A percentile compares a stretch with the other conserved stretches of the same genome.
Evolutionary conservation across 1,140 invertebrate species (phyloP).

Genomic region (Neelides sp.): DNA sequence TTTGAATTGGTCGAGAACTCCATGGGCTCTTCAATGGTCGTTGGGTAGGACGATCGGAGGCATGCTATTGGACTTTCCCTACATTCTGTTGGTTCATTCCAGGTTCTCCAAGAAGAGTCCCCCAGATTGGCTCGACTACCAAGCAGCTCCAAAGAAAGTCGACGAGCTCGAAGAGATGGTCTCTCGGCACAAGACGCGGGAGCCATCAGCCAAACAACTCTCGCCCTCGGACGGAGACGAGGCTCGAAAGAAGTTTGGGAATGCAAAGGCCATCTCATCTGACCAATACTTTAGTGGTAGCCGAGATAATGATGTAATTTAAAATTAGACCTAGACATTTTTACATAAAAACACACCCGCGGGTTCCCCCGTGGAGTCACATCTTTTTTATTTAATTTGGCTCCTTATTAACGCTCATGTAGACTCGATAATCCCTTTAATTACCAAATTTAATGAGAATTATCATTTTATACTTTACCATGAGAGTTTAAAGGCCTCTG

Average conservation of each 20-base stretch:
- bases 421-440: too few relatives aligned
- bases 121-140: slow-evolving; percentile 16
- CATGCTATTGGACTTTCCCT: too few relatives aligned
- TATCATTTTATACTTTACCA: too few relatives aligned
- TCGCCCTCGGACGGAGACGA: slow-evolving; percentile 39
- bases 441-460: too few relatives aligned
- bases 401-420: too few relatives aligned
- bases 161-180: slow-evolving; percentile 10
- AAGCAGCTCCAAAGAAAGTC: slow-evolving; percentile 8
- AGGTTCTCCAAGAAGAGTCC: slow-evolving; percentile 11
- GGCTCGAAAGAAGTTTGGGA: slow-evolving; percentile 88
- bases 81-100: neutral
- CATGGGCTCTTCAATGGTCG: too few relatives aligned
- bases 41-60: too few relatives aligned
- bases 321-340: neutral
- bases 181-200: slow-evolving; percentile 18
- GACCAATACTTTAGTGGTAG: slow-evolving; percentile 83
- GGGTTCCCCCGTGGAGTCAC: too few relatives aligned
- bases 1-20: slow-evolving; percentile 28
- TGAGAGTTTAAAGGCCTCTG: too few relatives aligned
- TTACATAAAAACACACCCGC: neutral
- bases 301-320: slow-evolving; percentile 48
- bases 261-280: slow-evolving; percentile 93
- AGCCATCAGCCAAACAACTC: slow-evolving; percentile 14
- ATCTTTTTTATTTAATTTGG: too few relatives aligned